phyloP scores from a whole-genome alignment of 2,797 vertebrate genomes.

The Poecilia wingei region DNA sequence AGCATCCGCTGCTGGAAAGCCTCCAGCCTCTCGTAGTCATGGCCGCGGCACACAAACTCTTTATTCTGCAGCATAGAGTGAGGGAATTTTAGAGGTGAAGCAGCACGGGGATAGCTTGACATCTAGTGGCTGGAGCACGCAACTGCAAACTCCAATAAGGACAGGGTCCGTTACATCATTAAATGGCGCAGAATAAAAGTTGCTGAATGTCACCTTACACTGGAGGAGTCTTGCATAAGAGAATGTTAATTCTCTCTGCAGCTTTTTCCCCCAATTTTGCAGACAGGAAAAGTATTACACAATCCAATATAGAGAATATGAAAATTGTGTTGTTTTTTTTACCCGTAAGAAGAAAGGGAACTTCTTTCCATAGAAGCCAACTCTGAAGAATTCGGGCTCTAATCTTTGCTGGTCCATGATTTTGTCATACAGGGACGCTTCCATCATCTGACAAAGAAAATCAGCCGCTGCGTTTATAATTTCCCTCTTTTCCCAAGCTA shows the following conservation, averaged over 20 bases:
- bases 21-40: constrained; percentile 95
- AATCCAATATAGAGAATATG: constrained; percentile 15
- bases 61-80: constrained; percentile 85
- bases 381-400: constrained; percentile 98
- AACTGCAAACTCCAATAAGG: constrained; percentile 57
- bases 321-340: constrained; percentile 57
- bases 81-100: background rate
- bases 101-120: constrained; percentile 70
- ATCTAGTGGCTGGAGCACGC: constrained; percentile 67
- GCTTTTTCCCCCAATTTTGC: constrained; percentile 9
- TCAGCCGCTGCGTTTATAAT: background rate
- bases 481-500: background rate
- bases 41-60: constrained; percentile 96
- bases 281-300: constrained; percentile 12
- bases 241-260: constrained; percentile 43
- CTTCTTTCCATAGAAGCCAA: constrained; percentile 98
- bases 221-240: constrained; percentile 59
- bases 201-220: constrained; percentile 68
- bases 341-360: constrained; percentile 98
- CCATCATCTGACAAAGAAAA: constrained; percentile 88
- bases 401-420: constrained; percentile 99
- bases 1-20: constrained; percentile 97
- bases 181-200: constrained; percentile 51
- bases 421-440: constrained; percentile 97
- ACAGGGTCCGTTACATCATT: constrained; percentile 65